Evolutionary conservation across 2,888 invertebrate species (phyloP).

Genomic region (Agrotis ipsilon): DNA sequence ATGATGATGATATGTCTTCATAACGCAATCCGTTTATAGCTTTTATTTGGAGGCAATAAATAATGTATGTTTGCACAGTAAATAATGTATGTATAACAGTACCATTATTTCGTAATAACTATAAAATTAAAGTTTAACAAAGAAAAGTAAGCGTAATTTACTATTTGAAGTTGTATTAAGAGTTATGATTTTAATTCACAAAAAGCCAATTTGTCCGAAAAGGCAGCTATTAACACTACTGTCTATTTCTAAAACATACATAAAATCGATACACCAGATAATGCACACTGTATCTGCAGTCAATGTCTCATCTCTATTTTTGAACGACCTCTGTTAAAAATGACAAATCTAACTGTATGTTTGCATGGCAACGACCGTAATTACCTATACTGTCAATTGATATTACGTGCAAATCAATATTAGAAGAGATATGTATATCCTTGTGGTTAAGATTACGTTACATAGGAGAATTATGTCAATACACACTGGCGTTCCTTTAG

Average conservation of each 20-base stretch:
- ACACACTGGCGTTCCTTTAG: constrained; percentile 11
- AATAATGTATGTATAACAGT: constrained; percentile 21
- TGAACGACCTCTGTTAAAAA: constrained; percentile 15
- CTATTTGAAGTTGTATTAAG: neutral
- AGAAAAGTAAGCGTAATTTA: neutral
- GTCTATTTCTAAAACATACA: constrained; percentile 3
- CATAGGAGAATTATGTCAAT: constrained; percentile 48
- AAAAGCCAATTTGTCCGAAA: constrained; percentile 5
- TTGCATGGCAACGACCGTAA: constrained; percentile 23
- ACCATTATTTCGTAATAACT: neutral
- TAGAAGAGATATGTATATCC: constrained; percentile 50
- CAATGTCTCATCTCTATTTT: constrained; percentile 13
- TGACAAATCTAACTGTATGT: constrained; percentile 6
- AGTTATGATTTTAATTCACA: neutral
- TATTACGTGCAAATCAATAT: constrained; percentile 57
- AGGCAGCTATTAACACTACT: neutral
- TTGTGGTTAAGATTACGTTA: constrained; percentile 66
- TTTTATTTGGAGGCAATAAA: constrained; percentile 25
- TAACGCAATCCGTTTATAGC: constrained; percentile 4
- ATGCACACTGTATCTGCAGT: constrained; percentile 13
- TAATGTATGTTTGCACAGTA: constrained; percentile 19
- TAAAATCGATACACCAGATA: constrained; percentile 11
- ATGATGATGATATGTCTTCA: too few species aligned
- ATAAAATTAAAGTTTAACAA: neutral
- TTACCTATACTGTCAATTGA: constrained; percentile 52